These are phyloP conservation scores for Cercopithecus diana DNA, from an alignment of 2,797 vertebrate species.

Conservation along the genomic window DNA sequence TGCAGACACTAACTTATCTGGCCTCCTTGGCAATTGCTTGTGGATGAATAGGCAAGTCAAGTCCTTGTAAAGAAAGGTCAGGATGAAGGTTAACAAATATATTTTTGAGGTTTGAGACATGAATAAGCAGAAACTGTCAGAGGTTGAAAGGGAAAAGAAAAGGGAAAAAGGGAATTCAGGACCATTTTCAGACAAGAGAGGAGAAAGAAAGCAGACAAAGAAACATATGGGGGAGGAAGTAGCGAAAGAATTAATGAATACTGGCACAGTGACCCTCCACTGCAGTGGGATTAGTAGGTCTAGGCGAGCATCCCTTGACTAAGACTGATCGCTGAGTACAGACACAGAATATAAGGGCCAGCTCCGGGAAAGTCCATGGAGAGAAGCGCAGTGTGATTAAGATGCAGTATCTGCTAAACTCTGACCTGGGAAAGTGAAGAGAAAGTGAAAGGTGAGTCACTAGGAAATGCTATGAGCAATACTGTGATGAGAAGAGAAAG, in stretches of 20 bases:
- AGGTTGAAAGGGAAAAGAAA: slow-evolving; percentile 59
- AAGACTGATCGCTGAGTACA: slow-evolving; percentile 46
- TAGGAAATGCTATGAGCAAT: slow-evolving; percentile 24
- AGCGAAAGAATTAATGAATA: slow-evolving; percentile 48
- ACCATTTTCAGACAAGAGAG: slow-evolving; percentile 51
- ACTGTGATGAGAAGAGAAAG: not conserved
- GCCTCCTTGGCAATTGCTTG: slow-evolving; percentile 52
- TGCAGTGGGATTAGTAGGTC: slow-evolving; percentile 42
- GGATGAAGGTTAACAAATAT: slow-evolving; percentile 69
- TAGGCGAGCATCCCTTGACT: slow-evolving; percentile 7
- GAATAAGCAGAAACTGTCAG: slow-evolving; percentile 67
- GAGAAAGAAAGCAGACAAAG: slow-evolving; percentile 64
- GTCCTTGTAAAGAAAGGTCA: slow-evolving; percentile 56
- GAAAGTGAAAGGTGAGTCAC: slow-evolving; percentile 55
- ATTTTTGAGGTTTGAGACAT: slow-evolving; percentile 67
- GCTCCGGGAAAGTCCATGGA: slow-evolving; percentile 3
- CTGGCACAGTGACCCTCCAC: slow-evolving; percentile 34
- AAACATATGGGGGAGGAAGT: slow-evolving; percentile 9
- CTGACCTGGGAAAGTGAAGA: slow-evolving; percentile 22
- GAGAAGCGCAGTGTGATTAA: slow-evolving; percentile 64
- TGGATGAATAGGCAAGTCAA: slow-evolving; percentile 65
- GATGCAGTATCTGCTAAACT: slow-evolving; percentile 44
- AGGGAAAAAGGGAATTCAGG: slow-evolving; percentile 21
- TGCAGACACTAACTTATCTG: slow-evolving; percentile 43
- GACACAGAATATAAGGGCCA: slow-evolving; percentile 42